These are phyloP conservation scores for Epinotia brunnichana DNA, from an alignment of 2,888 invertebrate genomes.

Conservation along the genomic window DNA sequence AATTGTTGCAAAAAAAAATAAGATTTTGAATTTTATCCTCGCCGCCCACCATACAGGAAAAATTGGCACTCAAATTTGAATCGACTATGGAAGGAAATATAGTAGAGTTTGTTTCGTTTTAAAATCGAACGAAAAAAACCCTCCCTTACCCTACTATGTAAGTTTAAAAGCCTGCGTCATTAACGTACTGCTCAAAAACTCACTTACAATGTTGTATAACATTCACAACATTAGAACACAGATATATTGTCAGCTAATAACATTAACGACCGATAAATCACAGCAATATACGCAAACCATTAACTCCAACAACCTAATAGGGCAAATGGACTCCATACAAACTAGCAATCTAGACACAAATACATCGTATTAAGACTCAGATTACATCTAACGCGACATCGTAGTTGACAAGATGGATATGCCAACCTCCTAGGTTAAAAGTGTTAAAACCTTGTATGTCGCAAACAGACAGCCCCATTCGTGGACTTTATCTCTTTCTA, in stretches of 20 bases:
- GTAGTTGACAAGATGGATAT: not conserved
- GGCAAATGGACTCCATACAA: not conserved
- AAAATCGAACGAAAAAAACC: too few relatives aligned
- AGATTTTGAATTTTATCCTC: too few relatives aligned
- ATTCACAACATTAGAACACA: not conserved
- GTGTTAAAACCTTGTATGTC: not conserved
- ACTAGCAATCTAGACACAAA: not conserved
- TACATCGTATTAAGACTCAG: not conserved
- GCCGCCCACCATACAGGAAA: too few relatives aligned
- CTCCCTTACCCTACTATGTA: too few relatives aligned
- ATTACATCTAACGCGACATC: not conserved
- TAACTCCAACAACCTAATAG: constrained; percentile 15
- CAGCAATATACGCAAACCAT: constrained; percentile 18
- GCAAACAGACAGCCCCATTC: not conserved
- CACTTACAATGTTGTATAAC: not conserved
- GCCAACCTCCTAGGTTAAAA: not conserved
- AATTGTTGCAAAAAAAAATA: too few relatives aligned
- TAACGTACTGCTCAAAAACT: not conserved
- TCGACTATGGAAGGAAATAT: too few relatives aligned
- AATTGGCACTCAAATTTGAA: too few relatives aligned
- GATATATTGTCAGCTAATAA: constrained; percentile 17
- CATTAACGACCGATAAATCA: constrained; percentile 19
- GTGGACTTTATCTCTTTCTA: not conserved
- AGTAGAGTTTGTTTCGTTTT: too few relatives aligned
- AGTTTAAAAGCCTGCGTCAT: not conserved